Percentiles rank a stretch among this genome's conserved stretches.
These are phyloP conservation scores for Nettapus auritus DNA, from an alignment of 2,113 vertebrate genomes.

Conservation along the genomic window DNA sequence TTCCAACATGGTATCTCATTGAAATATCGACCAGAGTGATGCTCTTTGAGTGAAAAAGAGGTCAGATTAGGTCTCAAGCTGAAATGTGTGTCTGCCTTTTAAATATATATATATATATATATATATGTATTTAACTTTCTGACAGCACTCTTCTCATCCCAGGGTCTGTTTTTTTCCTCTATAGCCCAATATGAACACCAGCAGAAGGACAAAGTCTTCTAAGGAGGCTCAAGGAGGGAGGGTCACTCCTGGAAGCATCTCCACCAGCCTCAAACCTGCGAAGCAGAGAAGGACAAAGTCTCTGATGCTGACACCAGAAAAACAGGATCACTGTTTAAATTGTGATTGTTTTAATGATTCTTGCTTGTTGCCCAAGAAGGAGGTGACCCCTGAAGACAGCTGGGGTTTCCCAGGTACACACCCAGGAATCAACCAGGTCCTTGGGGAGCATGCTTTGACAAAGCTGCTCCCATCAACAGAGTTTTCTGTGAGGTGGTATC, in stretches of 20 bases:
- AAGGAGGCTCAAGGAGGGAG: not conserved
- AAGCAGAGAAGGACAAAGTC: not conserved
- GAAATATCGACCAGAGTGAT: not conserved
- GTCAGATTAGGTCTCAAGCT: not conserved
- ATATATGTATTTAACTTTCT: not conserved
- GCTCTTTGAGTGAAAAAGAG: not conserved
- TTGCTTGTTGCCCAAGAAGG: not conserved
- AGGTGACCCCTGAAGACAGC: accelerated
- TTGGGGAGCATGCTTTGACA: not conserved
- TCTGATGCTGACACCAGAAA: not conserved
- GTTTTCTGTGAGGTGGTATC: not conserved
- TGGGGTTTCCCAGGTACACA: not conserved
- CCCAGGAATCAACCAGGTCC: not conserved
- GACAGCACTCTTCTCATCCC: not conserved
- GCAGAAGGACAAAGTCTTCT: not conserved
- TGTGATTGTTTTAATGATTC: not conserved
- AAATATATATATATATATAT: not conserved
- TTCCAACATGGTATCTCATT: not conserved
- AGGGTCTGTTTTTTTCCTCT: not conserved
- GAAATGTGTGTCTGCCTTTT: not conserved
- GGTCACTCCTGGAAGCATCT: not conserved
- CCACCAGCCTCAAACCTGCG: not conserved
- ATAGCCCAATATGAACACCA: not conserved
- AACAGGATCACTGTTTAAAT: not conserved
- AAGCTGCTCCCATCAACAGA: not conserved